Base-by-base conservation (phyloP, 2,888 invertebrate genomes). In the Tinea pellionella region DNA sequence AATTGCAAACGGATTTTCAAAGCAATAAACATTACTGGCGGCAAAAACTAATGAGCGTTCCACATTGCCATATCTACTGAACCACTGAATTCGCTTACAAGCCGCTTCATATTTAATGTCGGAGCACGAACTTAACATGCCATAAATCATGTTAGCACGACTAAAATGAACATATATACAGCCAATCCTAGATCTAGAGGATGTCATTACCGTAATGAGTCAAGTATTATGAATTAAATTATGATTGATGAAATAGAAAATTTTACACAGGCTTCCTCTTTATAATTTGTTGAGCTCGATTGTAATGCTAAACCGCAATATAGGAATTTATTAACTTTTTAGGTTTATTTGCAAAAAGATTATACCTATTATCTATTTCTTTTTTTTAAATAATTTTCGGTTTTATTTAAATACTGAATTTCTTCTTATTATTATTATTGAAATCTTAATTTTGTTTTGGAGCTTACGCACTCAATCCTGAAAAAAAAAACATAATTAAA, bases 201-300 rank as follows among this genome's bases (percentile, higher is more conserved):
- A 68, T 67, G 65, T 66, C 65, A 70, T 72, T 73, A 72, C 59
- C 57, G 63, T 71, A 69, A 72, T 68, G 65, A 67, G 65, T 63
- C 67, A 60, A 63, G 63, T 64, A 67, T 66, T 66, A 66, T 64
- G 62, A 65, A 61, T 64, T 63, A 65, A 66, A 67, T 67, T 67
- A 66, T 67, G 66, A 71, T 68, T 66, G 69, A 69, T 67, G 63
- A 65, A 67, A 67, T 67, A 61, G 67, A 67, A 62, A n/a, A 41
- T 12, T 41, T 41, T 41, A 24, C 24, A 24, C 3, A 12, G 37
- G 37, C 37, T 37, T 37, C 37, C 37, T 37, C 37, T 63, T 61
- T n/a, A 18, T 51, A 41, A 59, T 37, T 37, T 37, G 37, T 12
- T n/a, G 37, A 37, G 9, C 37, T 6, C 9, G n/a, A 37, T 37